These are phyloP conservation scores for Sarcophaga subvicina DNA, from an alignment of 2,888 invertebrate genomes.

Conservation along the genomic window DNA sequence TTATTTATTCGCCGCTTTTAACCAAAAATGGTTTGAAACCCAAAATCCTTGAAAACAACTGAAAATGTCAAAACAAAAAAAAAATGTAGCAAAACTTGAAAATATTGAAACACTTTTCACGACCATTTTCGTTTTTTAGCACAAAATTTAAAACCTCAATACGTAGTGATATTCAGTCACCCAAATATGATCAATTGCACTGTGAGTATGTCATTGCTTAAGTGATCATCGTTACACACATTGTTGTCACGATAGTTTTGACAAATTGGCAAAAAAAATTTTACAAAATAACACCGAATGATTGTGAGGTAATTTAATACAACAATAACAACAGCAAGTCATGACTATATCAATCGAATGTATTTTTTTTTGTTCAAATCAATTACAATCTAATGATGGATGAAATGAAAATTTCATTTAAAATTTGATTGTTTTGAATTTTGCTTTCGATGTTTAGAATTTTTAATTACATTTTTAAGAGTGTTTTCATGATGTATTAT, in stretches of 20 bases:
- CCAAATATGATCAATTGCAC: not conserved
- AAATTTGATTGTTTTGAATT: no score
- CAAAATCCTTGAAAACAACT: constrained; percentile 43
- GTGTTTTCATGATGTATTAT: no score
- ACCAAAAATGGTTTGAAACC: constrained; percentile 57
- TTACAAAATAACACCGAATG: not conserved
- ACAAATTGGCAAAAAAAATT: not conserved
- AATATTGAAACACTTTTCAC: constrained; percentile 37
- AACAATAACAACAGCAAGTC: not conserved
- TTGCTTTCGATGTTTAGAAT: no score
- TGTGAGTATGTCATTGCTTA: not conserved
- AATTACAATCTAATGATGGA: no score
- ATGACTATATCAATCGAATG: not conserved
- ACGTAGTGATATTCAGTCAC: not conserved
- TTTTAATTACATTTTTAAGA: no score
- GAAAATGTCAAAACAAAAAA: not conserved
- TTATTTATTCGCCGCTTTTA: constrained; percentile 16
- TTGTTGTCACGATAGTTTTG: not conserved
- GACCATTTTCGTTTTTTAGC: constrained; percentile 48
- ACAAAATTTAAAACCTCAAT: not conserved
- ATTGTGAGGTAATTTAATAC: not conserved
- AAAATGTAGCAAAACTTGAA: constrained; percentile 30
- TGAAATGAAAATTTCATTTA: no score
- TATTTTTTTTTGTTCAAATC: no score
- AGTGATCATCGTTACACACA: not conserved